Evolutionary conservation across 2,113 vertebrate genomes (phyloP).

Genomic region (Zosterops lateralis): DNA sequence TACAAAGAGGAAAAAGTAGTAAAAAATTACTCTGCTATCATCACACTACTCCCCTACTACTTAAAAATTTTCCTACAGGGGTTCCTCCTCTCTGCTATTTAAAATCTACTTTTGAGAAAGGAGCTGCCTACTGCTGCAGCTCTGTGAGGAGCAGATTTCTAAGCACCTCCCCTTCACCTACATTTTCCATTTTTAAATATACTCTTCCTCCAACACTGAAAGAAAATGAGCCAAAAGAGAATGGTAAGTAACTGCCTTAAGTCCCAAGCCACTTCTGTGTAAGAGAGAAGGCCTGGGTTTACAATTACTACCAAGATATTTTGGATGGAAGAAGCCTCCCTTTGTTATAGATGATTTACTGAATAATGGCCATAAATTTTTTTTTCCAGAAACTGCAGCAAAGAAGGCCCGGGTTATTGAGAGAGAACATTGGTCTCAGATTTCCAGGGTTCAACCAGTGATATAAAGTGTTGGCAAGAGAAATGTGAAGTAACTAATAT

Average conservation of each 20-base stretch:
- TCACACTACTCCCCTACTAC: not conserved
- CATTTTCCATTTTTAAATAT: not conserved
- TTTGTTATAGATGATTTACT: not conserved
- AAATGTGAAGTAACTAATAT: not conserved
- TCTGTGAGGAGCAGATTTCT: not conserved
- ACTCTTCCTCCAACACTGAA: not conserved
- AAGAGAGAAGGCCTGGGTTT: not conserved
- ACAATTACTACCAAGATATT: not conserved
- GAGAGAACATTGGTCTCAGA: not conserved
- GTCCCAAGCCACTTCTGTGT: accelerated
- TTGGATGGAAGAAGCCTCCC: not conserved
- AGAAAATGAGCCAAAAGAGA: not conserved
- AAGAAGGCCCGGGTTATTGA: not conserved
- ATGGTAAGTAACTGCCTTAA: not conserved
- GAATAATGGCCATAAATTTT: not conserved
- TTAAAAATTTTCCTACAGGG: not conserved
- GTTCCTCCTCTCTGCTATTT: not conserved
- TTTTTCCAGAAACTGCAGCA: not conserved
- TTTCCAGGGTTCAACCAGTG: not conserved
- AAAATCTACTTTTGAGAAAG: not conserved
- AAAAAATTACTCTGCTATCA: not conserved
- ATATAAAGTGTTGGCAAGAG: not conserved
- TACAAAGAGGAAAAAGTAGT: not conserved
- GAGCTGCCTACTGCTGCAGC: not conserved
- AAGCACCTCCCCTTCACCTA: not conserved